Conservation (phyloP, 2,113 vertebrate genomes). For the Dermatemys mawii region DNA sequence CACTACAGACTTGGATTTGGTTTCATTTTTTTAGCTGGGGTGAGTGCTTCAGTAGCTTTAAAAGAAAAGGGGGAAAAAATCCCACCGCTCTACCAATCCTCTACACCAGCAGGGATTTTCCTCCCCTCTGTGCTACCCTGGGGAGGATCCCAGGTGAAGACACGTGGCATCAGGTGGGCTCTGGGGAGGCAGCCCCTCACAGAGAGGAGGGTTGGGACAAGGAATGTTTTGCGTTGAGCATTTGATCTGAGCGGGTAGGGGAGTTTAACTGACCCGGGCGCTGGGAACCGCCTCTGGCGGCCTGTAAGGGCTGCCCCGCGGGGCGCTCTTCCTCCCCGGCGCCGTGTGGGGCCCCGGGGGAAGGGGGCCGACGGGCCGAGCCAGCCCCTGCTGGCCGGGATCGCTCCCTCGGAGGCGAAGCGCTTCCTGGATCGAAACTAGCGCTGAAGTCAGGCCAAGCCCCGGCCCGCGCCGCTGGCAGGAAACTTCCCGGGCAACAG, state of each 20-base stretch:
- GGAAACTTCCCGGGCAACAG: background rate
- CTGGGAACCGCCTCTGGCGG: no score
- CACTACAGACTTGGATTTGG: background rate
- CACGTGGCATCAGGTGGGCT: no score
- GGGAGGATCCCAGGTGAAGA: background rate
- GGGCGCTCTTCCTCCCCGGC: background rate
- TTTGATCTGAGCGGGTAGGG: no score
- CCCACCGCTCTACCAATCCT: no score
- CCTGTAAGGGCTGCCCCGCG: no score
- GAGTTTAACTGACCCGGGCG: background rate
- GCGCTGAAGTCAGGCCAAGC: background rate
- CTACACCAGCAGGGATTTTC: no score
- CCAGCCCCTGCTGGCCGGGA: no score
- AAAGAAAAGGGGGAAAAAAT: background rate
- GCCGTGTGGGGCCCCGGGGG: background rate
- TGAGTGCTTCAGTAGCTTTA: background rate
- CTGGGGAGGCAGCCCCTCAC: no score
- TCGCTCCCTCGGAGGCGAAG: no score
- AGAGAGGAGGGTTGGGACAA: background rate
- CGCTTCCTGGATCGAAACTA: background rate
- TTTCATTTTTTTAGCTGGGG: background rate
- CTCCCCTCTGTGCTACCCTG: no score
- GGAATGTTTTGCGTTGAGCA: no score
- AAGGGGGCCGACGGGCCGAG: background rate
- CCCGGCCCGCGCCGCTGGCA: background rate